Conservation (phyloP, 2,797 vertebrate species). For the Lepus oiostolus region DNA sequence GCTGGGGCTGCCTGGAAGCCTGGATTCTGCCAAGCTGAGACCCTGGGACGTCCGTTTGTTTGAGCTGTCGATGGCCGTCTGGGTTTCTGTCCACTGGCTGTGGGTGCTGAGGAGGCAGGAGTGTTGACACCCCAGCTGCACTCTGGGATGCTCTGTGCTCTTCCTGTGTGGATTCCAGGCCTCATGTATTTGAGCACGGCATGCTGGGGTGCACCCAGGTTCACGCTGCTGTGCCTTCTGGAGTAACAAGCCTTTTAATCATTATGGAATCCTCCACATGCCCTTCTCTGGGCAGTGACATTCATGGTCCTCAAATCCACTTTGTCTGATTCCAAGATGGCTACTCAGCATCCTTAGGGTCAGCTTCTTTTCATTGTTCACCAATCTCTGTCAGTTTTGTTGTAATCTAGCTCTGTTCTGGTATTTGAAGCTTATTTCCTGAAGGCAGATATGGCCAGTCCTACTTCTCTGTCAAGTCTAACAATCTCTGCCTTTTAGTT, state of each 20-base stretch:
- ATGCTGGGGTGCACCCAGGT: neutral
- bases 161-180: neutral
- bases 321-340: neutral
- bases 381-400: neutral
- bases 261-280: neutral
- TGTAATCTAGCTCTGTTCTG: neutral
- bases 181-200: neutral
- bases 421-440: neutral
- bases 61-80: too few species aligned
- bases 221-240: neutral
- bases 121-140: too few species aligned
- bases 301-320: too few species aligned
- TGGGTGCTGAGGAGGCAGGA: too few species aligned
- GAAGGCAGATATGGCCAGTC: neutral
- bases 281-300: neutral
- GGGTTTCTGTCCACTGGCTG: neutral
- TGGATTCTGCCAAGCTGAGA: neutral
- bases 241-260: neutral
- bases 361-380: neutral
- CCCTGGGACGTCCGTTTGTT: too few species aligned
- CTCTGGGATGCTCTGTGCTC: too few species aligned
- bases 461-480: neutral
- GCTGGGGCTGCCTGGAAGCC: neutral
- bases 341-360: neutral
- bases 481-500: slow-evolving; percentile 20